A percentile compares a stretch with the other conserved stretches of the same genome.
These are phyloP conservation scores for Scophthalmus maximus DNA, from an alignment of 2,113 vertebrate genomes.

Conservation along the genomic window DNA sequence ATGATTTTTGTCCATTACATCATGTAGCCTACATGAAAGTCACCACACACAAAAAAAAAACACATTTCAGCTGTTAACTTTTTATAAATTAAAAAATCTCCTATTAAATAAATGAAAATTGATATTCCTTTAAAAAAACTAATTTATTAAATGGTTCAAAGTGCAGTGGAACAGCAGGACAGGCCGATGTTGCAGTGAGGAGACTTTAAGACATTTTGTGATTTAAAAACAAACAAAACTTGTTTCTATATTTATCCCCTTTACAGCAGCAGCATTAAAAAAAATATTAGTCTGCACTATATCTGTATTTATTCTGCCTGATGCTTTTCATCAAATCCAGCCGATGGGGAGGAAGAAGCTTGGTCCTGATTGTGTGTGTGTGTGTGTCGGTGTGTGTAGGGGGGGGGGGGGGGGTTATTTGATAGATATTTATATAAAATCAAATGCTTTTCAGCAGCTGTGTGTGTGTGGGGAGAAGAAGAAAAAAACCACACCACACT, in stretches of 20 bases:
- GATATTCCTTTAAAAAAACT: background rate
- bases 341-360: background rate
- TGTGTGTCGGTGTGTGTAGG: background rate
- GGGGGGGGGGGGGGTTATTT: background rate
- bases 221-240: too few relatives aligned
- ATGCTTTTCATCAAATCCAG: constrained; percentile 4
- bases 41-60: background rate
- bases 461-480: background rate
- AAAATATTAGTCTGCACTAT: too few relatives aligned
- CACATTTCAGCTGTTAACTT: background rate
- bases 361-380: background rate
- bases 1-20: background rate
- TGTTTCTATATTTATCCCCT: background rate
- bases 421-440: constrained; percentile 27
- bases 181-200: constrained; percentile 26
- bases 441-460: constrained; percentile 3
- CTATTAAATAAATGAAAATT: background rate
- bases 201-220: constrained; percentile 29
- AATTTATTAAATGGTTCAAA: background rate
- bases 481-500: background rate
- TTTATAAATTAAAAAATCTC: background rate
- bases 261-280: background rate
- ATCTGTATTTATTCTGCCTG: constrained; percentile 1
- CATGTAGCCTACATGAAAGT: too few relatives aligned
- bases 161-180: background rate